These are phyloP conservation scores for Pygoscelis adeliae DNA, from an alignment of 2,113 vertebrate species.

Conservation along the genomic window DNA sequence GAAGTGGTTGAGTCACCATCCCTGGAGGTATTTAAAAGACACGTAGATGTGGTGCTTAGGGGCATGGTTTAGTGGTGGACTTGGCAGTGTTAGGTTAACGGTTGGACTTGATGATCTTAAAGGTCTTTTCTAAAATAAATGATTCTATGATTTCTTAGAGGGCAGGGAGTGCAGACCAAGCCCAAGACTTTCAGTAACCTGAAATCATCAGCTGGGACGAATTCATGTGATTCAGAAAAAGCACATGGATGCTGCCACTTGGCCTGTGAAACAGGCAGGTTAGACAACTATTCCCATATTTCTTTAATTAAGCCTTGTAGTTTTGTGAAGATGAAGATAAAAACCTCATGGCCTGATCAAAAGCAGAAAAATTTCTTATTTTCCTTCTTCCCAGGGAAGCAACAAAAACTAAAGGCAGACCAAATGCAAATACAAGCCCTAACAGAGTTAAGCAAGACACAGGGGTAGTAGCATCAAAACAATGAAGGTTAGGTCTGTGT, in stretches of 20 bases:
- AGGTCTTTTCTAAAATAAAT: not conserved
- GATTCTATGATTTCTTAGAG: not conserved
- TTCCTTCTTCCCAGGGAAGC: not conserved
- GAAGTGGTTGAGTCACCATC: not conserved
- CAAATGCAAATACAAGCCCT: not conserved
- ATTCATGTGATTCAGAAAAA: not conserved
- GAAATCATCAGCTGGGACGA: not conserved
- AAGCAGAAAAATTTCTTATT: not conserved
- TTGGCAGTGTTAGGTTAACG: not conserved
- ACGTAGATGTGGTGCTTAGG: no score
- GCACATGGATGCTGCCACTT: not conserved
- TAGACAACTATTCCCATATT: not conserved
- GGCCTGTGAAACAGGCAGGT: not conserved
- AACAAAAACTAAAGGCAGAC: not conserved
- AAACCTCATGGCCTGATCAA: not conserved
- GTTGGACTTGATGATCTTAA: not conserved
- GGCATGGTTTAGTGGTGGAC: not conserved
- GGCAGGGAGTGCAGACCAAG: not conserved
- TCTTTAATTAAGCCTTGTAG: not conserved
- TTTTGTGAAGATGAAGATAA: not conserved
- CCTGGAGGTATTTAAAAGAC: not conserved
- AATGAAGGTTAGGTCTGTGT: not conserved
- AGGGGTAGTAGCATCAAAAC: not conserved
- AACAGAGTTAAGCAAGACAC: not conserved
- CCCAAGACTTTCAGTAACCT: not conserved